A percentile compares a stretch with the other conserved stretches of the same genome.
Conservation (phyloP, 2,888 invertebrate species). For the Mamestra brassicae region DNA sequence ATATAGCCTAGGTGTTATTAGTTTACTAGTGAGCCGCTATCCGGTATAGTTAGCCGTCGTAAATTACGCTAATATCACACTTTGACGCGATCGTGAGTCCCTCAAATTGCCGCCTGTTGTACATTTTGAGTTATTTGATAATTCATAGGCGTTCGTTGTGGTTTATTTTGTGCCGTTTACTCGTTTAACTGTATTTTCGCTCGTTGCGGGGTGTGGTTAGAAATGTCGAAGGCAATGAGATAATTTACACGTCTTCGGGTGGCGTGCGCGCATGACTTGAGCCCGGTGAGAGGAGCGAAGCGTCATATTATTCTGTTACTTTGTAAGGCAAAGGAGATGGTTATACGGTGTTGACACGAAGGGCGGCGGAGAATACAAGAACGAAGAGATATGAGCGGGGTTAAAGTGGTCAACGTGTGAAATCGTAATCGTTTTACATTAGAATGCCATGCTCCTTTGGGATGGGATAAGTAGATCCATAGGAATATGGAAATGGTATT, state of each 20-base stretch:
- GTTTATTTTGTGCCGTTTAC: conserved; percentile 64
- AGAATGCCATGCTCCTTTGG: background rate
- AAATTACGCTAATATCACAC: conserved; percentile 85
- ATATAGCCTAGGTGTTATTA: conserved; percentile 86
- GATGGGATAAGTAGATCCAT: background rate
- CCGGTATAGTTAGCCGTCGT: conserved; percentile 78
- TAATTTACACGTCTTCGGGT: conserved; percentile 60
- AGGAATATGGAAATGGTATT: background rate
- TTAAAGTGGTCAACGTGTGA: background rate
- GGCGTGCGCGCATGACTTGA: conserved; percentile 44
- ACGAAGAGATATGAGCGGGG: background rate
- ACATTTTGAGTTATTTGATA: conserved; percentile 84
- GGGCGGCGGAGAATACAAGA: background rate
- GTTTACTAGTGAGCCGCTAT: conserved; percentile 66
- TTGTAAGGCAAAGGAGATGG: conserved; percentile 24
- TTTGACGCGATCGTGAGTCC: conserved; percentile 82
- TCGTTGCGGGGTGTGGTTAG: conserved; percentile 53
- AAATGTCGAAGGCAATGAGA: conserved; percentile 59
- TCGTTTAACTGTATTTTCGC: conserved; percentile 63
- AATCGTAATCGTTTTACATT: background rate
- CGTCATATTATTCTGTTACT: conserved; percentile 50
- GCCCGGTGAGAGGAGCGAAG: conserved; percentile 30
- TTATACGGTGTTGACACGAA: conserved; percentile 19
- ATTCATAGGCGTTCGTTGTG: conserved; percentile 70
- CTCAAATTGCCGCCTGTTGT: conserved; percentile 82